Evolutionary conservation across 1,140 invertebrate genomes (phyloP).

Genomic region (Hylyphantes graminicola): DNA sequence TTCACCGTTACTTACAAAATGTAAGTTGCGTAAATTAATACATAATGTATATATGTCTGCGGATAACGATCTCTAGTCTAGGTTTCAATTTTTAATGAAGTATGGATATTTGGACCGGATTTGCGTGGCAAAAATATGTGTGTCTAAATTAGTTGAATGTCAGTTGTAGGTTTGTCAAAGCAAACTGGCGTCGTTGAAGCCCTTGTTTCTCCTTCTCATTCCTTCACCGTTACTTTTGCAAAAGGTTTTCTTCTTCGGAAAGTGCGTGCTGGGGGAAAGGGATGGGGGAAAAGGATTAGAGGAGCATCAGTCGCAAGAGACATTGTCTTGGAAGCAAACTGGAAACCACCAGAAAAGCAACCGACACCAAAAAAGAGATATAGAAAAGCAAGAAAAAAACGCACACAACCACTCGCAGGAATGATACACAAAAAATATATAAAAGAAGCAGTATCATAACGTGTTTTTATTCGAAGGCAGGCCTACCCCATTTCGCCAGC

Average conservation of each 20-base stretch:
- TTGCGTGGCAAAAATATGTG: too few relatives aligned
- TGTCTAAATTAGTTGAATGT: too few relatives aligned
- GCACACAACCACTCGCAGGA: background rate
- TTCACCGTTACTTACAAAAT: too few relatives aligned
- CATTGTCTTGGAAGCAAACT: slow-evolving; percentile 58
- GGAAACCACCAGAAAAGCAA: slow-evolving; percentile 55
- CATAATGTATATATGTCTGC: too few relatives aligned
- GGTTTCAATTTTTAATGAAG: too few relatives aligned
- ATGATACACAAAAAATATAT: slow-evolving; percentile 7
- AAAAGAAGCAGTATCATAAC: slow-evolving; percentile 55
- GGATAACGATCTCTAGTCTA: too few relatives aligned
- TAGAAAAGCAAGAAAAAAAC: slow-evolving; percentile 11
- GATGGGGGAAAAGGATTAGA: slow-evolving; percentile 41
- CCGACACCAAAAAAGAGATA: slow-evolving; percentile 43
- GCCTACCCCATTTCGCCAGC: slow-evolving; percentile 43
- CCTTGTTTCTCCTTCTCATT: slow-evolving; percentile 19
- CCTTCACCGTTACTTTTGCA: slow-evolving; percentile 23
- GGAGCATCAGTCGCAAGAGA: slow-evolving; percentile 54
- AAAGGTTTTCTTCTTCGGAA: too few relatives aligned
- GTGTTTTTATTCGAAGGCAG: slow-evolving; percentile 50
- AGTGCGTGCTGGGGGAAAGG: too few relatives aligned
- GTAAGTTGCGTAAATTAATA: too few relatives aligned
- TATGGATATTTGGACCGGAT: too few relatives aligned
- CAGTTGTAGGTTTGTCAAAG: too few relatives aligned
- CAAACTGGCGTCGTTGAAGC: background rate